Conservation (phyloP, 2,113 vertebrate genomes). For the Anolis sagrei region DNA sequence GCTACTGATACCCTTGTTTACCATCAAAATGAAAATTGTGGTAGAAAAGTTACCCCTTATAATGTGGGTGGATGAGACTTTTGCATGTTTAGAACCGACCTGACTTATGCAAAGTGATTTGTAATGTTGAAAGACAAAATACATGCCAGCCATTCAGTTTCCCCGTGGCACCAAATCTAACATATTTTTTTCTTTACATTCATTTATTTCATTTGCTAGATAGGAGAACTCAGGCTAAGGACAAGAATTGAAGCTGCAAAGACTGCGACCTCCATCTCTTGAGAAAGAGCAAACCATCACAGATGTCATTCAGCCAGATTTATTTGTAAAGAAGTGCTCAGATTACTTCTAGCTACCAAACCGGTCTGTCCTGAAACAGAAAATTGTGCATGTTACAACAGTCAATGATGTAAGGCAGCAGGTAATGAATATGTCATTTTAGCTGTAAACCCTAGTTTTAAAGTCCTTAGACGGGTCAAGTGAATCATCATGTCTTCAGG, state of each 20-base stretch:
- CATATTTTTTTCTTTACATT: conserved; percentile 58
- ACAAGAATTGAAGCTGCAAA: conserved; percentile 59
- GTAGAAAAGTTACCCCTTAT: no score
- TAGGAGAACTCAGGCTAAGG: conserved; percentile 62
- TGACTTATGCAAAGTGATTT: no score
- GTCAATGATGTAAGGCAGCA: conserved; percentile 35
- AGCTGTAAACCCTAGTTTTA: neutral
- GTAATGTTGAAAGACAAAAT: no score
- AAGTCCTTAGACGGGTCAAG: neutral
- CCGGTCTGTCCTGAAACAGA: conserved; percentile 49
- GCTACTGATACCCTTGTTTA: no score
- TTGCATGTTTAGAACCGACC: no score
- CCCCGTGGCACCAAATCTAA: conserved; percentile 66
- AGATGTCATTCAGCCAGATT: conserved; percentile 74
- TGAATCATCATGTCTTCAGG: neutral
- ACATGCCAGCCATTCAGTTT: conserved; percentile 46
- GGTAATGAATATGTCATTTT: neutral
- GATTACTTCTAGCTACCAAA: conserved; percentile 67
- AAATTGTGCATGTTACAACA: conserved; percentile 51
- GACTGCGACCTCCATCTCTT: conserved; percentile 72
- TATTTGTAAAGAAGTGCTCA: conserved; percentile 63
- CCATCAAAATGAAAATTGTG: no score
- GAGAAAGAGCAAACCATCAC: conserved; percentile 76
- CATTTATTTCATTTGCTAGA: conserved; percentile 61
- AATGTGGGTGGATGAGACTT: no score